These are phyloP conservation scores for Cydia strobilella DNA, from an alignment of 1,140 invertebrate species.

Conservation along the genomic window DNA sequence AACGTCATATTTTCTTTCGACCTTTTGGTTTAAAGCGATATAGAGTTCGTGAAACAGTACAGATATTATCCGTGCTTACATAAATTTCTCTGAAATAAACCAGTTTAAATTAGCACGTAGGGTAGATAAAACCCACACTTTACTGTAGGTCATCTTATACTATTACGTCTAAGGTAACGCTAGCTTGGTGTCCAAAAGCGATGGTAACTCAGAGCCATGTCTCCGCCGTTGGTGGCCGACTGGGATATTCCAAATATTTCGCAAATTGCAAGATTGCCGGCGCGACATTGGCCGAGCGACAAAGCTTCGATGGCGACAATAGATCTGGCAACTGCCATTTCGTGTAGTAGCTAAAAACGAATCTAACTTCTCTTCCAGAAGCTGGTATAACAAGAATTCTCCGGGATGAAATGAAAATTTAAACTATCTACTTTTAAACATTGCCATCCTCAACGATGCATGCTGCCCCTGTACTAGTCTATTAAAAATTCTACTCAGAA, in stretches of 20 bases:
- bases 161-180: neutral
- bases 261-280: conserved; percentile 68
- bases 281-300: conserved; percentile 39
- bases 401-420: neutral
- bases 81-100: neutral
- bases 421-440: neutral
- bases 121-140: neutral
- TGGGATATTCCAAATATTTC: conserved; percentile 70
- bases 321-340: conserved; percentile 13
- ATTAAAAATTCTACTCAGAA: too few species aligned
- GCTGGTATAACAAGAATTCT: neutral
- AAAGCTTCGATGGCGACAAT: conserved; percentile 23
- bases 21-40: neutral
- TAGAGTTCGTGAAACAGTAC: neutral
- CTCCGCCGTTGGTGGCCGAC: conserved; percentile 62
- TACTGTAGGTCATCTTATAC: neutral
- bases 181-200: neutral
- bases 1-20: neutral
- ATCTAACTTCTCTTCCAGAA: neutral
- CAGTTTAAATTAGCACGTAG: neutral
- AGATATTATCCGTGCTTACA: neutral
- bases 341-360: conserved; percentile 10
- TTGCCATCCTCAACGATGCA: neutral
- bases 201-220: neutral
- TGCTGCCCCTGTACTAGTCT: too few species aligned